A percentile compares a stretch with the other conserved stretches of the same genome.
Evolutionary conservation across 2,888 invertebrate genomes (phyloP).

Genomic region (Dusona sp.): DNA sequence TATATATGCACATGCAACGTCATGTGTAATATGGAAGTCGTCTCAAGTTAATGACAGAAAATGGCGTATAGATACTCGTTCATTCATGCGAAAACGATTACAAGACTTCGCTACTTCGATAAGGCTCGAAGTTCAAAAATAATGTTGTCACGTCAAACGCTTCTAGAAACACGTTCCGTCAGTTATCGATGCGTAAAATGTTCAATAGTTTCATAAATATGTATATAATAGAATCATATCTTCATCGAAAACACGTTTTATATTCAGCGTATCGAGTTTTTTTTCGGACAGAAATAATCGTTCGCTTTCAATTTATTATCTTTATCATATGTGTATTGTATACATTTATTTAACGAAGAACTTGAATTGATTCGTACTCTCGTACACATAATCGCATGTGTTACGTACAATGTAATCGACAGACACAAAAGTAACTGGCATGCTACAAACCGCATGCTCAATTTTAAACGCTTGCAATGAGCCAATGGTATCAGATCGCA

Average conservation of each 20-base stretch:
- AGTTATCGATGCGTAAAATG: neutral
- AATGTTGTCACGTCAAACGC: constrained; percentile 13
- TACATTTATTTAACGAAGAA: neutral
- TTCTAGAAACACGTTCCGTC: neutral
- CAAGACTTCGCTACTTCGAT: neutral
- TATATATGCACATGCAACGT: neutral
- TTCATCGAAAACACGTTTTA: neutral
- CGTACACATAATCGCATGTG: neutral
- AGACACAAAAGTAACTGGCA: constrained; percentile 3
- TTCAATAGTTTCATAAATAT: neutral
- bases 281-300: neutral
- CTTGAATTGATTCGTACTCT: neutral
- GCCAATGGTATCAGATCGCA: constrained; percentile 11
- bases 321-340: neutral
- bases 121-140: constrained; percentile 46
- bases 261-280: neutral
- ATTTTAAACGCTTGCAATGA: constrained; percentile 20
- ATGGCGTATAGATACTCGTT: neutral
- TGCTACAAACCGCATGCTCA: neutral
- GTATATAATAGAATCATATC: neutral
- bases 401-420: constrained; percentile 4
- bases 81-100: neutral
- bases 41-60: neutral
- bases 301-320: neutral
- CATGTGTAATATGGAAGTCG: neutral